Evolutionary conservation across 2,888 invertebrate genomes (phyloP), one percentile per base, ranked within the genome.

Genomic region (Dicranocentrus wangi): DNA sequence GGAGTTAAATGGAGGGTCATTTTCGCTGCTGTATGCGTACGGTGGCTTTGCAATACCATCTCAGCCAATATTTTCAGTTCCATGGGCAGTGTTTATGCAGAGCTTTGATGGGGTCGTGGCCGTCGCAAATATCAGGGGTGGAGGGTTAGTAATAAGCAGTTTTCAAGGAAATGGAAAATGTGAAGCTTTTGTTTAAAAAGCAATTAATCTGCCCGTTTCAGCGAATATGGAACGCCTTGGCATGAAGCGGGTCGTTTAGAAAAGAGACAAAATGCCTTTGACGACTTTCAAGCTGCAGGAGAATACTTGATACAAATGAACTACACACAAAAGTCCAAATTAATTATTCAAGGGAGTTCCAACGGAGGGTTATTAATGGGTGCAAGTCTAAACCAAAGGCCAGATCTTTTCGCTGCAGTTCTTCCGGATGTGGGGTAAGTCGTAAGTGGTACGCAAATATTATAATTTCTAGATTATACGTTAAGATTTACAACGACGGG

Each of bases 341-440:
- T 51, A 1, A 17, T 15, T 15, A 51, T 51, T 19, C 19, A 51
- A 8, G 51, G 51, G 19, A 13, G 51, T 8, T 51, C 51, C 1
- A 51, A 51, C 19, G 51, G 51, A 17, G 51, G 51, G 8, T 19
- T 51, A 8, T 17, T 51, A 1, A 19, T 51, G 2, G 51, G 51
- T 5, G 60, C 60, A 25, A 25, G 60, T 28, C 8, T 60, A 1
- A 60, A 25, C n/a, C 60, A 60, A 25, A 2, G 60, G 2, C 60
- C 60, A n/a, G 60, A 60, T 25, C 17, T 60, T 5, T 60, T 60
- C 17, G 60, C 25, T 25, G 60, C 60, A 3, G 60, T 27, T 3
- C 13, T 60, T 60, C 25, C 60, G 19, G 13, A 60, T 13, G 60
- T 23, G 2, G 60, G 27, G 58, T 58, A 58, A 21, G 10, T 39